phyloP scores from a whole-genome alignment of 2,113 vertebrate species.

The Aptenodytes forsteri region DNA sequence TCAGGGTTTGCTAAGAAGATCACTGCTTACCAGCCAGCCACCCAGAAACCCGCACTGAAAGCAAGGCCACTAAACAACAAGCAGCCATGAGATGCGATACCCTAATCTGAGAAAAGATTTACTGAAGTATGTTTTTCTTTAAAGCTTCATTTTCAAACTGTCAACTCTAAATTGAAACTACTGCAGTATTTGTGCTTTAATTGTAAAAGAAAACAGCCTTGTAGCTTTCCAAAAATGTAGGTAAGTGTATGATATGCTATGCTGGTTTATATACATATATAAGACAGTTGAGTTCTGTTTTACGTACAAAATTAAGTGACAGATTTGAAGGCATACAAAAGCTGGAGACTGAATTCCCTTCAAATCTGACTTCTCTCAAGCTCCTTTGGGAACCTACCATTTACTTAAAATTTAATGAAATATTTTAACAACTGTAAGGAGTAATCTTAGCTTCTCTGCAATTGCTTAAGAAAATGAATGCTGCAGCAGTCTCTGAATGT shows the following conservation, averaged over 20 bases:
- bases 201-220: neutral
- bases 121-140: neutral
- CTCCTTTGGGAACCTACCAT: neutral
- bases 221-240: neutral
- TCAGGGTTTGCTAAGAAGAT: neutral
- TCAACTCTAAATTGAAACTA: neutral
- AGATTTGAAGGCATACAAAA: neutral
- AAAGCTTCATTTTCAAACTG: neutral
- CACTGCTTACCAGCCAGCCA: neutral
- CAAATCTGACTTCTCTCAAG: neutral
- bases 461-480: neutral
- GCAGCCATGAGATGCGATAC: fast-evolving
- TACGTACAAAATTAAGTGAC: neutral
- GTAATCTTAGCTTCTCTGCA: neutral
- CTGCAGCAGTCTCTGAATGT: neutral
- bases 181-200: neutral
- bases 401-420: constrained; percentile 10
- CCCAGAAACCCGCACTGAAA: neutral
- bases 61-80: neutral
- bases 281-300: neutral
- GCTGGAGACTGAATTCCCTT: neutral
- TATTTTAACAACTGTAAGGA: neutral
- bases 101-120: neutral
- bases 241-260: neutral
- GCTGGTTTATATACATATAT: neutral